Percentiles rank a stretch among this genome's conserved stretches.
phyloP scores from a whole-genome alignment of 2,888 invertebrate species.

The Lasioglossum figueresi region DNA sequence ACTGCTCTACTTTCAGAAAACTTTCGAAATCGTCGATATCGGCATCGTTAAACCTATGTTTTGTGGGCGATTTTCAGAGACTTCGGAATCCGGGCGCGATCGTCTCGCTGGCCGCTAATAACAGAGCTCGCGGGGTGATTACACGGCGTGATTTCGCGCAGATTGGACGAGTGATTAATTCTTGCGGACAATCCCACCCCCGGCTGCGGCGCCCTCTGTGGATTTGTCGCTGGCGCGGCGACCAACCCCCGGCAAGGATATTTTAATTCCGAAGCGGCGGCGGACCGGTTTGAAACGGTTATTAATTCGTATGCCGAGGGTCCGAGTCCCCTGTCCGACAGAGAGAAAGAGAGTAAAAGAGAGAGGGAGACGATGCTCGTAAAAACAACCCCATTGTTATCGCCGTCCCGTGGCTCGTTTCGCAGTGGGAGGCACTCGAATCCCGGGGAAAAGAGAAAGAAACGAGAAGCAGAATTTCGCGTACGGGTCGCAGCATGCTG shows the following conservation, averaged over 20 bases:
- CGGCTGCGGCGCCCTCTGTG: conserved; percentile 45
- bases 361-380: conserved; percentile 68
- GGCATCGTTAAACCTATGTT: background rate
- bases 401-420: conserved; percentile 77
- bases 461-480: conserved; percentile 53
- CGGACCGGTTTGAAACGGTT: conserved; percentile 76
- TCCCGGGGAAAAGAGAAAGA: conserved; percentile 47
- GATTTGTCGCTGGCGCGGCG: conserved; percentile 53
- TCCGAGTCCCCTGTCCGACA: conserved; percentile 12
- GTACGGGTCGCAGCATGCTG: conserved; percentile 24
- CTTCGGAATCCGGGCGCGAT: background rate
- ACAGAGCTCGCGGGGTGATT: conserved; percentile 69
- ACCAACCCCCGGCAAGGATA: conserved; percentile 67
- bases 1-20: too few relatives aligned
- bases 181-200: conserved; percentile 69
- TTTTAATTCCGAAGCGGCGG: conserved; percentile 76
- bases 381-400: conserved; percentile 82
- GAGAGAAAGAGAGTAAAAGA: conserved; percentile 26
- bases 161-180: conserved; percentile 76
- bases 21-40: background rate
- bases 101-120: conserved; percentile 63
- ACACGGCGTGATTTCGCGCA: conserved; percentile 74
- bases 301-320: conserved; percentile 78
- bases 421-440: conserved; percentile 73
- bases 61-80: background rate